Percentiles rank a stretch among this genome's conserved stretches.
phyloP scores from a whole-genome alignment of 2,888 invertebrate species.

The Epirrhoe alternata region DNA sequence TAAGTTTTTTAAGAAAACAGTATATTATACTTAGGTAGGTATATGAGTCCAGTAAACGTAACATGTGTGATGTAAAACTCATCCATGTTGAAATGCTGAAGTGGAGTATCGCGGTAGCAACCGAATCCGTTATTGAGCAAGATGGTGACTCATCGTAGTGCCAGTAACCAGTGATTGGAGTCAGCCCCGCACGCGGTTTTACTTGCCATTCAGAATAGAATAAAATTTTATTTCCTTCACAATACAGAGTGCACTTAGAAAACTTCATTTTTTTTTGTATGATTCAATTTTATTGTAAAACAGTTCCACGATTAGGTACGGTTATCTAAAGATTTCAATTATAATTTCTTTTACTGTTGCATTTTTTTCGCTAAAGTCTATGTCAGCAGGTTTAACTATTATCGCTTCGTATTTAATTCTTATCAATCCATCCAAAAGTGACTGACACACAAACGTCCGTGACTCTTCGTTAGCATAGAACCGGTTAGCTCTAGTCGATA shows the following conservation, averaged over 20 bases:
- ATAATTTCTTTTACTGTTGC: no score
- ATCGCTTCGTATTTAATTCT: neutral
- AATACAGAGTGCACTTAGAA: no score
- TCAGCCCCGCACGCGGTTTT: neutral
- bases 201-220: neutral
- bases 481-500: slow-evolving; percentile 8
- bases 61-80: neutral
- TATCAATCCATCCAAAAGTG: slow-evolving; percentile 4
- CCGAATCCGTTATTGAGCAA: slow-evolving; percentile 34
- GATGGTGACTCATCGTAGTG: slow-evolving; percentile 14
- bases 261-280: no score
- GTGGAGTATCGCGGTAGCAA: slow-evolving; percentile 19
- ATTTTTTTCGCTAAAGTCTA: no score
- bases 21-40: no score
- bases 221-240: no score
- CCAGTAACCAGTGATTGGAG: neutral
- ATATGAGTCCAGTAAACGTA: neutral
- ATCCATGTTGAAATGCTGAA: slow-evolving; percentile 18
- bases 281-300: no score
- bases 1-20: no score
- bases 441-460: slow-evolving; percentile 5
- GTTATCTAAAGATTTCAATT: no score
- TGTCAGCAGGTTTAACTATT: neutral
- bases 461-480: neutral
- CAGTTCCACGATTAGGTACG: no score